These are phyloP conservation scores for Fundulus diaphanus DNA, from an alignment of 2,797 vertebrate genomes.

Conservation along the genomic window DNA sequence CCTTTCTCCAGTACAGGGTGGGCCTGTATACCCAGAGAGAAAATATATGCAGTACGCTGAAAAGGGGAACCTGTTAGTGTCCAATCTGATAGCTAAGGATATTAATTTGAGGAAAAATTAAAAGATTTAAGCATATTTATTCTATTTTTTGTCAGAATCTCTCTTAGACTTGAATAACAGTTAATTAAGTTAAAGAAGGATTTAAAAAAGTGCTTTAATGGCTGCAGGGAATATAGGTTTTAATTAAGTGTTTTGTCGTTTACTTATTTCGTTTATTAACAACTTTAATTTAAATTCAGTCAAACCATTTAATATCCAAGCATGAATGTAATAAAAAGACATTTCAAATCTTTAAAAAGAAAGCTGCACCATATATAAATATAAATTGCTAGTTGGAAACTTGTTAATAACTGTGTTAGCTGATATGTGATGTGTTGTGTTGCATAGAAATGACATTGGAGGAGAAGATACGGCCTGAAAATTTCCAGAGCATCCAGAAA, in stretches of 20 bases:
- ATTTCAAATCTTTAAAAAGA: too few relatives aligned
- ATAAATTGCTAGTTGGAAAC: not conserved
- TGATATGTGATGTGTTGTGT: not conserved
- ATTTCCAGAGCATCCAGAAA: not conserved
- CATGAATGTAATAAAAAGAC: not conserved
- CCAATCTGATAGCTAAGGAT: not conserved
- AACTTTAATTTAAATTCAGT: too few relatives aligned
- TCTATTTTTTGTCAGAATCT: not conserved
- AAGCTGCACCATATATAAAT: too few relatives aligned
- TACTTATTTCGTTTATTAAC: not conserved
- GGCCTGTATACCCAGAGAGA: conserved; percentile 6
- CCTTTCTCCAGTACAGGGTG: conserved; percentile 1
- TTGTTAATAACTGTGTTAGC: not conserved
- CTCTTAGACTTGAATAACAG: not conserved
- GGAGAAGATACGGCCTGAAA: not conserved
- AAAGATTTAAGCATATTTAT: not conserved
- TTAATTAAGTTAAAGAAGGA: not conserved
- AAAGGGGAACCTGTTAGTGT: not conserved
- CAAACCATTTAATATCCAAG: too few relatives aligned
- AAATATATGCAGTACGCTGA: not conserved
- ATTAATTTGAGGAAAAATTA: not conserved
- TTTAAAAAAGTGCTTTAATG: too few relatives aligned
- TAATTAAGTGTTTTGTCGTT: too few relatives aligned
- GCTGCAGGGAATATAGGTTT: not conserved
- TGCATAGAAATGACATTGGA: not conserved